A percentile compares a stretch with the other conserved stretches of the same genome.
Conservation (phyloP, 2,888 invertebrate genomes). For the Caenorhabditis sulstoni region DNA sequence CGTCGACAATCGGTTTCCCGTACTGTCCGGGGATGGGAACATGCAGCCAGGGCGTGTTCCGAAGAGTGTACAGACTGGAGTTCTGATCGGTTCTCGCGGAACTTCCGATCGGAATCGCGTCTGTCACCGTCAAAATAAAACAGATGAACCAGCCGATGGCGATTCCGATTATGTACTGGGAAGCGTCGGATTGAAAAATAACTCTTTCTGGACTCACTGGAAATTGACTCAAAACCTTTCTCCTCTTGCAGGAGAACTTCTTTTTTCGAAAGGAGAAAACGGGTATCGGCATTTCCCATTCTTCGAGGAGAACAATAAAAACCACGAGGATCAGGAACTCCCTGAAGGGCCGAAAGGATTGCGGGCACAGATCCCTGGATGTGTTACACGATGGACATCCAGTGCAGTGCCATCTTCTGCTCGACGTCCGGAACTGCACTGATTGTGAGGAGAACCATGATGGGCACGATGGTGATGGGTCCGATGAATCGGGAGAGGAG, state of each 20-base stretch:
- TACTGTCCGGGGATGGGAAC: constrained; percentile 75
- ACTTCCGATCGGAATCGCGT: constrained; percentile 65
- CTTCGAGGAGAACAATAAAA: constrained; percentile 70
- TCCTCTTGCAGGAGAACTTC: constrained; percentile 44
- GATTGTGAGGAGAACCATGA: constrained; percentile 71
- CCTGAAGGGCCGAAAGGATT: constrained; percentile 32
- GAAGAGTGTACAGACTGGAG: constrained; percentile 62
- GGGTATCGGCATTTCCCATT: constrained; percentile 72
- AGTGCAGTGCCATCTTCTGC: constrained; percentile 72
- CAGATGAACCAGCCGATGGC: constrained; percentile 72
- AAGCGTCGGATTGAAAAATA: constrained; percentile 5
- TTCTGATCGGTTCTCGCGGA: constrained; percentile 73
- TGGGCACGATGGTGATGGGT: constrained; percentile 76
- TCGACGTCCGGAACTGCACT: constrained; percentile 70
- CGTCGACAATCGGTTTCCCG: constrained; percentile 64
- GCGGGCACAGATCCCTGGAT: neutral
- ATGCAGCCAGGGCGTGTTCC: constrained; percentile 74
- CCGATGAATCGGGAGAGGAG: constrained; percentile 70
- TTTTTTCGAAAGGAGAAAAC: constrained; percentile 52
- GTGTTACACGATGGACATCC: constrained; percentile 74
- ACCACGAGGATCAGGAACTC: constrained; percentile 68
- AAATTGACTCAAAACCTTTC: constrained; percentile 73
- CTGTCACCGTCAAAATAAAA: constrained; percentile 66
- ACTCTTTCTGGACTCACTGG: constrained; percentile 33
- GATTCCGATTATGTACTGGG: constrained; percentile 73